phyloP scores from a whole-genome alignment of 92 coral and sea anemone genomes.

The Zoanthus sociatus region DNA sequence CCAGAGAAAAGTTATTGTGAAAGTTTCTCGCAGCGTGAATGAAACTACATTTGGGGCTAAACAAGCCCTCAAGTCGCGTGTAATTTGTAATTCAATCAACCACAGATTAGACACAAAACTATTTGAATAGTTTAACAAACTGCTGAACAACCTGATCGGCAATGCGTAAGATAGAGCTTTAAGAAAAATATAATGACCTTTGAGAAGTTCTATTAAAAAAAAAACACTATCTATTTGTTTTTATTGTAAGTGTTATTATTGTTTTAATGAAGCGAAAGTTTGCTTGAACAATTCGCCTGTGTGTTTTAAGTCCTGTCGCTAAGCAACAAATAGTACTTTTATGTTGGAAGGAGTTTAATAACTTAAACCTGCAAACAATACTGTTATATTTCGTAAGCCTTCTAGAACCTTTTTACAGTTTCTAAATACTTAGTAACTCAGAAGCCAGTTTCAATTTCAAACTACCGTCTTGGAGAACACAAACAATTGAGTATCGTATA shows the following conservation, averaged over 20 bases:
- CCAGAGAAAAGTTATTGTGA: background rate
- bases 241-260: background rate
- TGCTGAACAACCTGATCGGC: background rate
- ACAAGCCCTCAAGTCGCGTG: background rate
- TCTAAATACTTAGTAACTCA: background rate
- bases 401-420: background rate
- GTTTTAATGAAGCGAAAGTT: background rate
- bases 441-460: background rate
- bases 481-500: background rate
- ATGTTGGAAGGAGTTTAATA: background rate
- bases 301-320: background rate
- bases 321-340: conserved; percentile 3
- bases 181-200: background rate
- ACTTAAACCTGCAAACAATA: background rate
- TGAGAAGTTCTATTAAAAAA: background rate
- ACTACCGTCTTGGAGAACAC: background rate
- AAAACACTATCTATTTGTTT: background rate
- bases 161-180: too few species aligned
- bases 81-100: background rate
- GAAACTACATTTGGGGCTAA: background rate
- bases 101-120: background rate
- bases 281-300: background rate
- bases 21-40: background rate
- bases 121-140: background rate
- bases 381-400: background rate